Evolutionary conservation across 2,113 vertebrate genomes (phyloP).

Genomic region (Vidua macroura): DNA sequence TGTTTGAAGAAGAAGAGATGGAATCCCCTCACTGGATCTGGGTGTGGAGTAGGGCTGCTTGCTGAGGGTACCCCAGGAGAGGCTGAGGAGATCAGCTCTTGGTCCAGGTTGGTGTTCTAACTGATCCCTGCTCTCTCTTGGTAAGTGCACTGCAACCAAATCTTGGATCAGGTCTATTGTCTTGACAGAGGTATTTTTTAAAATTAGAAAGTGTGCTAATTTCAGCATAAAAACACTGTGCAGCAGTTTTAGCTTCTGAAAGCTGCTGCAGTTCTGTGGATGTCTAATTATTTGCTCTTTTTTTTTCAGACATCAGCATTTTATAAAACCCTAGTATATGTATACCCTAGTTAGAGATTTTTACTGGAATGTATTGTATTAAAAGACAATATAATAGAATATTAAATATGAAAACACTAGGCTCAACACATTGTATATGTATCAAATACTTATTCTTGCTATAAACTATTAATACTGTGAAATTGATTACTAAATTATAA

Average conservation of each 20-base stretch:
- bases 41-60: accelerated
- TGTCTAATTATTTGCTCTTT: not conserved
- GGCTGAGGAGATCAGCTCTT: not conserved
- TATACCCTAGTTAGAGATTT: not conserved
- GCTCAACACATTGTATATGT: not conserved
- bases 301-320: not conserved
- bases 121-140: not conserved
- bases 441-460: not conserved
- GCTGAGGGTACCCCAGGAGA: not conserved
- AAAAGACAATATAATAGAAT: not conserved
- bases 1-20: not conserved
- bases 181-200: not conserved
- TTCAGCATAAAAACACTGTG: not conserved
- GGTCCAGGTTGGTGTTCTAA: not conserved
- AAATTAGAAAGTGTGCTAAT: not conserved
- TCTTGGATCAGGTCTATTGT: not conserved
- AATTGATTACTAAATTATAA: not conserved
- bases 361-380: not conserved
- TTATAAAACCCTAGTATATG: not conserved
- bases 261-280: not conserved
- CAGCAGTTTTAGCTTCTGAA: not conserved
- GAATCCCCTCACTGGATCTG: accelerated
- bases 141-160: not conserved
- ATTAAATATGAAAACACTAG: not conserved
- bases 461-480: not conserved